Evolutionary conservation across 2,797 vertebrate genomes (phyloP).

Genomic region (Sus cebifrons): DNA sequence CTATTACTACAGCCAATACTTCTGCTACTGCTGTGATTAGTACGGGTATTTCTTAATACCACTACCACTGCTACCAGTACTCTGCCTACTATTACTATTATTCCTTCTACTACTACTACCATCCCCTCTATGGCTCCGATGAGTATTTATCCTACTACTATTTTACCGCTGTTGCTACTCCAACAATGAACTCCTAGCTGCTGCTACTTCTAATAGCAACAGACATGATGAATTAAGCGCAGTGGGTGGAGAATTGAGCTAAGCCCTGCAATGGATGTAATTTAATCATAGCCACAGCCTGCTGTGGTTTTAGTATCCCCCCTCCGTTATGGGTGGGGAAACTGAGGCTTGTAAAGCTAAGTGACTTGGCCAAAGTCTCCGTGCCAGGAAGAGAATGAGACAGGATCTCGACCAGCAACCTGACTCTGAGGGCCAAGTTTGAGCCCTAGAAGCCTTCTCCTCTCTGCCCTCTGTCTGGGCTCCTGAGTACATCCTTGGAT

Average conservation of each 20-base stretch:
- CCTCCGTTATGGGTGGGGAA: background rate
- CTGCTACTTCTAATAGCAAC: background rate
- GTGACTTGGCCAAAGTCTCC: background rate
- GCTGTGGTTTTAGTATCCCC: background rate
- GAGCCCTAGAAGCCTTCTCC: background rate
- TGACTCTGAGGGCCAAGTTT: accelerated
- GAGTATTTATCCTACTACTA: background rate
- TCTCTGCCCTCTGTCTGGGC: background rate
- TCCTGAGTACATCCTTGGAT: background rate
- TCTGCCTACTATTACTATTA: accelerated
- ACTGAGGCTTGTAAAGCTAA: background rate
- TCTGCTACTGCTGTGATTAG: background rate
- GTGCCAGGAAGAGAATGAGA: background rate
- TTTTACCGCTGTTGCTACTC: accelerated
- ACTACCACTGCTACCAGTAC: too few relatives aligned
- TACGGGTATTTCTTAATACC: accelerated
- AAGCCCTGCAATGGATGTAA: accelerated
- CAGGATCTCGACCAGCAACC: background rate
- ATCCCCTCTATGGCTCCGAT: background rate
- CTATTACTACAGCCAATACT: accelerated
- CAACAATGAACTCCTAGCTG: too few relatives aligned
- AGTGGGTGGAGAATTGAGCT: background rate
- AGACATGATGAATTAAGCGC: accelerated
- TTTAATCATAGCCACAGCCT: too few relatives aligned
- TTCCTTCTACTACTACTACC: too few relatives aligned